These are phyloP conservation scores for Cerastis rubricosa DNA, from an alignment of 2,888 invertebrate species.

Conservation along the genomic window DNA sequence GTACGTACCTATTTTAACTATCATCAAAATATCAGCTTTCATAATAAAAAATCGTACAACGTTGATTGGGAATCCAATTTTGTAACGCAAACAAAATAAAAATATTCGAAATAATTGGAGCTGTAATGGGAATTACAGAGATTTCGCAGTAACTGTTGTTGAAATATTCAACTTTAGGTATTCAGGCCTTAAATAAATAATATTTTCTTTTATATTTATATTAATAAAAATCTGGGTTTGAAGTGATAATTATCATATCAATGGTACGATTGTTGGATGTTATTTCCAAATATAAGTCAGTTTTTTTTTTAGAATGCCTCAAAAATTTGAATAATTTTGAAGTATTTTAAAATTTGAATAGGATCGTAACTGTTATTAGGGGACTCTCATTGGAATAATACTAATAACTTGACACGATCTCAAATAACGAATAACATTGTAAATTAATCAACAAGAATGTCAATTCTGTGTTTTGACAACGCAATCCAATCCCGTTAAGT, in stretches of 20 bases:
- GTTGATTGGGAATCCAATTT: constrained; percentile 4
- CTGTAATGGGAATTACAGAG: not conserved
- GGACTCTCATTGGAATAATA: too few species aligned
- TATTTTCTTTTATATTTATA: too few species aligned
- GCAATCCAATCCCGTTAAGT: constrained; percentile 18
- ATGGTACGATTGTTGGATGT: too few species aligned
- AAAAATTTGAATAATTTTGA: too few species aligned
- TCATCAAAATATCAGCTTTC: constrained; percentile 9
- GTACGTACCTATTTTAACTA: not conserved
- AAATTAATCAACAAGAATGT: not conserved
- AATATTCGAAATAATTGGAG: constrained; percentile 24
- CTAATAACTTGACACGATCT: not conserved
- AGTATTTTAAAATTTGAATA: too few species aligned
- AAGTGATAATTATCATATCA: too few species aligned
- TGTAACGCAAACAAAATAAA: constrained; percentile 7
- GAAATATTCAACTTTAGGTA: not conserved
- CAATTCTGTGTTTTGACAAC: not conserved
- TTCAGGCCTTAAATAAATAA: too few species aligned
- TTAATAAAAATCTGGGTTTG: too few species aligned
- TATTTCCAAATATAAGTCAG: too few species aligned
- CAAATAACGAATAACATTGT: not conserved
- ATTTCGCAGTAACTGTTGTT: not conserved
- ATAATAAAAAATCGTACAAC: not conserved
- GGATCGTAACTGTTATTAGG: too few species aligned
- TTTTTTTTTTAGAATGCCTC: too few species aligned